Base-by-base conservation (phyloP, 2,888 invertebrate species). In the Synanthedon vespiformis region DNA sequence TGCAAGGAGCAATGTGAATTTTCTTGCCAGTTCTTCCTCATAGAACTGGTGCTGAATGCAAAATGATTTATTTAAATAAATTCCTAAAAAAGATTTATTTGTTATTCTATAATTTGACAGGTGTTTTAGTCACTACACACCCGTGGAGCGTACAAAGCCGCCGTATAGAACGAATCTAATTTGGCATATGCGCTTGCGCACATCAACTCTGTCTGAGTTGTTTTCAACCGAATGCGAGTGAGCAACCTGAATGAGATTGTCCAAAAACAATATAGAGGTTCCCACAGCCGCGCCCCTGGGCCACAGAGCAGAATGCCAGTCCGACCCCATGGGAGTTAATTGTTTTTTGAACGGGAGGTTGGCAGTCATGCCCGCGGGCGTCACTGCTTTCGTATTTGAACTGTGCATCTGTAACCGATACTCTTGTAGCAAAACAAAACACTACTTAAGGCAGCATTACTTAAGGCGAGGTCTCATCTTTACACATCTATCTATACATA, bases 311-410 rank as follows among this genome's bases (percentile, higher is more conserved):
- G 53, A 50, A 53, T 44, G 16, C 49, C 13, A 12, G 12, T 12
- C 50, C 50, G 50, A 27, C 55, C 53, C 55, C 61, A 61, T 63
- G 63, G 62, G 59, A 74, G 70, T 70, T 83, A 82, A 84, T 86
- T 84, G 84, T 85, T 85, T 80, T n/a, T 78, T 65, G 68, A 77
- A 75, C 66, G 64, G 60, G 77, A 82, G 82, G 80, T 68, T 71
- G 77, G 73, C 71, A 67, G 75, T 63, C 62, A 65, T 63, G 78
- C 82, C 84, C 73, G 62, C 68, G 67, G 83, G 82, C 77, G 76
- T 61, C 57, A 60, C 62, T 59, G 56, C 56, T 48, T 34, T 34
- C 10, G 34, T 34, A 55, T 16, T 16, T 16, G 16, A 16, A 53
- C 13, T n/a, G n/a, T 8, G 44, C 55, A 47, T 58, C 64, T 58